Evolutionary conservation across 2,797 vertebrate species (phyloP).

Genomic region (Muraenolepis orangiensis): DNA sequence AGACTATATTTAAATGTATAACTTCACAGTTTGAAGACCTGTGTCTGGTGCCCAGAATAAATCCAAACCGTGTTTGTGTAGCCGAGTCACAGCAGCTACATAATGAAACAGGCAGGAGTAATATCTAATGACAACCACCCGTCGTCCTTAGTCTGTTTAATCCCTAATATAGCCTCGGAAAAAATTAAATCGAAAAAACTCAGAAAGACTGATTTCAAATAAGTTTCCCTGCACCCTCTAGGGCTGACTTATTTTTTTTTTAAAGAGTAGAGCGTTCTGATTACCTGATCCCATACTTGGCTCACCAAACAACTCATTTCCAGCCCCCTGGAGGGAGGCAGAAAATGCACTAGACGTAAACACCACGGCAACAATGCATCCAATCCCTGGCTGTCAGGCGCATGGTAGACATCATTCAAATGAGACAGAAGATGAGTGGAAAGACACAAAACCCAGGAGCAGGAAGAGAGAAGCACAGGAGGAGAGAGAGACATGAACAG

Average conservation of each 20-base stretch:
- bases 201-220: neutral
- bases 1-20: neutral
- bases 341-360: slow-evolving; percentile 41
- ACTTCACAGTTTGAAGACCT: neutral
- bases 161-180: neutral
- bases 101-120: neutral
- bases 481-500: slow-evolving; percentile 5
- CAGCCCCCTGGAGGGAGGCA: slow-evolving; percentile 30
- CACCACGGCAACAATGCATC: slow-evolving; percentile 36
- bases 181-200: neutral
- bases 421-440: slow-evolving; percentile 55
- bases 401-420: slow-evolving; percentile 60
- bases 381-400: slow-evolving; percentile 55
- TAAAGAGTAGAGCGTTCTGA: neutral
- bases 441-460: slow-evolving; percentile 45
- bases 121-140: neutral
- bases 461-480: slow-evolving; percentile 39
- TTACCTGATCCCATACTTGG: neutral
- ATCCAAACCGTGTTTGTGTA: neutral
- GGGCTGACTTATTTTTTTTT: neutral
- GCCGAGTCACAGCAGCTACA: neutral
- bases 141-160: neutral
- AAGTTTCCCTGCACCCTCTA: neutral
- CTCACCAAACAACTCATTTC: neutral
- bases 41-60: neutral